Percentiles rank a stretch among this genome's conserved stretches.
These are phyloP conservation scores for Episyrphus balteatus DNA, from an alignment of 1,140 invertebrate genomes.

Conservation along the genomic window DNA sequence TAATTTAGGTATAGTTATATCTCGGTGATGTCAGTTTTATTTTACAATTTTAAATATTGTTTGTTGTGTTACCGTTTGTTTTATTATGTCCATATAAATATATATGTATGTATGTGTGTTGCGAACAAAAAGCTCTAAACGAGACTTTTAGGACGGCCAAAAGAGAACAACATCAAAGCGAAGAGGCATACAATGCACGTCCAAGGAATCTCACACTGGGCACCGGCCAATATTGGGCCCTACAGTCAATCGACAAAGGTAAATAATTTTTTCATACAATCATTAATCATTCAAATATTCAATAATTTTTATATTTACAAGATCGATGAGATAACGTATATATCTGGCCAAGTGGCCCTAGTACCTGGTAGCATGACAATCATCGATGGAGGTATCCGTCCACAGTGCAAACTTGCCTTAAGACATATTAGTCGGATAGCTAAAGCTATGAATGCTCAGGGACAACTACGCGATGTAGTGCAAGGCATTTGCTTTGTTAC, in stretches of 20 bases:
- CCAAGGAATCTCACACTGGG: constrained; percentile 91
- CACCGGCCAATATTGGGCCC: constrained; percentile 88
- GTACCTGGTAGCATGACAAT: constrained; percentile 72
- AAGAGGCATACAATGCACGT: constrained; percentile 68
- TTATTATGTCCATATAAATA: constrained; percentile 5
- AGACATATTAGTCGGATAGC: constrained; percentile 71
- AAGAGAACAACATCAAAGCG: constrained; percentile 11
- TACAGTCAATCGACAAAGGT: constrained; percentile 83
- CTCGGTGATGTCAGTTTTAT: too few species aligned
- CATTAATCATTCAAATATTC: background rate
- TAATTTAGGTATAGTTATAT: background rate
- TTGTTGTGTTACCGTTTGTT: too few species aligned
- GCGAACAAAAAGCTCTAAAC: background rate
- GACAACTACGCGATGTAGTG: constrained; percentile 65
- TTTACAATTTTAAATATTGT: too few species aligned
- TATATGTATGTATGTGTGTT: background rate
- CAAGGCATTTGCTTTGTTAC: constrained; percentile 76
- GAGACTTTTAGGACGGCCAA: constrained; percentile 1
- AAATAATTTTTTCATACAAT: constrained; percentile 30
- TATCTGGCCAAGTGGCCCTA: constrained; percentile 85
- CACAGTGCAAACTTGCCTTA: constrained; percentile 70
- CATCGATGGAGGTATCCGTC: constrained; percentile 55
- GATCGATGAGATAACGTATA: constrained; percentile 67
- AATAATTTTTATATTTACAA: constrained; percentile 5
- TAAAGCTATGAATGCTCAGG: constrained; percentile 62